Percentiles rank a stretch among this genome's conserved stretches.
These are phyloP conservation scores for Syrista parreyssii DNA, from an alignment of 2,888 invertebrate genomes.

Conservation along the genomic window DNA sequence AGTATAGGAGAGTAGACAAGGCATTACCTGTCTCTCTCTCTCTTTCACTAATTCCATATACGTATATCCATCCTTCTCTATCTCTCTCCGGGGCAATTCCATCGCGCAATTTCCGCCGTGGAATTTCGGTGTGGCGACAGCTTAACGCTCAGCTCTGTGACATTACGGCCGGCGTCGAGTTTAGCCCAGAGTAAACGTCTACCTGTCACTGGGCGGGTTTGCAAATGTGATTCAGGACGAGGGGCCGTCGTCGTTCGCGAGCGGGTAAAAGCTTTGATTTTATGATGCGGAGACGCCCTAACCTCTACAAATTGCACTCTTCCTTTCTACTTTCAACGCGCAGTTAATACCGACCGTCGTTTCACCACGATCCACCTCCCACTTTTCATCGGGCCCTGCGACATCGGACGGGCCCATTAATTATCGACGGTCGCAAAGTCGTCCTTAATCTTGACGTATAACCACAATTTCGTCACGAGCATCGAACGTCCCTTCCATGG, in stretches of 20 bases:
- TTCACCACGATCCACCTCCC: slow-evolving; percentile 19
- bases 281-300: slow-evolving; percentile 18
- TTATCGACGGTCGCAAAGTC: background rate
- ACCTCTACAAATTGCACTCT: slow-evolving; percentile 22
- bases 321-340: background rate
- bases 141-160: slow-evolving; percentile 8
- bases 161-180: slow-evolving; percentile 8
- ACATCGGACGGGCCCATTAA: background rate
- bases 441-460: background rate
- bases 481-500: background rate
- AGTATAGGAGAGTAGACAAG: background rate
- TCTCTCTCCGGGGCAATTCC: background rate
- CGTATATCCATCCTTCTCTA: background rate
- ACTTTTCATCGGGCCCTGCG: slow-evolving; percentile 20
- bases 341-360: slow-evolving; percentile 6
- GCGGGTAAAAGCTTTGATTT: slow-evolving; percentile 31
- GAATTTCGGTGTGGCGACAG: slow-evolving; percentile 21
- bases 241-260: slow-evolving; percentile 9
- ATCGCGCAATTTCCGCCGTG: background rate
- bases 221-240: slow-evolving; percentile 26
- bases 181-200: slow-evolving; percentile 25
- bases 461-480: background rate
- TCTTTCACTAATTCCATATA: background rate
- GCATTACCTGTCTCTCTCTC: background rate
- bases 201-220: slow-evolving; percentile 23